A percentile compares a stretch with the other conserved stretches of the same genome.
Evolutionary conservation across 1,140 invertebrate genomes (phyloP).

Genomic region (Microvelia longipes): DNA sequence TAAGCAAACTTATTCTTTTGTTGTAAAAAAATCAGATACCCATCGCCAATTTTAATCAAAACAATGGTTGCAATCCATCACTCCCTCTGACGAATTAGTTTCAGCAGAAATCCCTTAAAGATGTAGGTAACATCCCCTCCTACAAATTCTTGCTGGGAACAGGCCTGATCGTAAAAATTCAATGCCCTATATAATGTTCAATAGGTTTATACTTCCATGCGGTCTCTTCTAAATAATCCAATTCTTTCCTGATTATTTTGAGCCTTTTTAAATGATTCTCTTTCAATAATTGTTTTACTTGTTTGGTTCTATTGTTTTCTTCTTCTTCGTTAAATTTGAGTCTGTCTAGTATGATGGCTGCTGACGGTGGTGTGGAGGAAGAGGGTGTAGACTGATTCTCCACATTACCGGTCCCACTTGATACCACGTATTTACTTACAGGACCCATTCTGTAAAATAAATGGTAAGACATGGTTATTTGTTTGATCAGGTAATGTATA

Average conservation of each 20-base stretch:
- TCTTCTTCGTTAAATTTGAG: constrained; percentile 12
- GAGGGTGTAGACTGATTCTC: neutral
- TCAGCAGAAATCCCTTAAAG: too few relatives aligned
- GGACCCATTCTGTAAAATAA: neutral
- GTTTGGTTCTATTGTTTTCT: constrained; percentile 8
- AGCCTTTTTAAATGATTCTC: constrained; percentile 32
- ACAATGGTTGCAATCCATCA: too few relatives aligned
- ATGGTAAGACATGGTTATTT: too few relatives aligned
- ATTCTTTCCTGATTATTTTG: constrained; percentile 30
- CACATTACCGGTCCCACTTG: neutral
- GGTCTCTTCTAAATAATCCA: constrained; percentile 32
- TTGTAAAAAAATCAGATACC: too few relatives aligned
- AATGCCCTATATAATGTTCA: constrained; percentile 34
- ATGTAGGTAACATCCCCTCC: too few relatives aligned
- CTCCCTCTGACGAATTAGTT: too few relatives aligned
- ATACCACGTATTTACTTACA: neutral
- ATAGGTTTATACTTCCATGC: constrained; percentile 34
- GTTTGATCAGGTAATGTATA: too few relatives aligned
- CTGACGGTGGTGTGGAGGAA: neutral
- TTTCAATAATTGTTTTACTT: constrained; percentile 8
- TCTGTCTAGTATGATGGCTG: neutral
- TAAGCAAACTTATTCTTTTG: too few relatives aligned
- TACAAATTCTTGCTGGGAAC: too few relatives aligned
- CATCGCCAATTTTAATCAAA: too few relatives aligned
- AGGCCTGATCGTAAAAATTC: neutral